Percentiles rank a stretch among this genome's conserved stretches.
These are phyloP conservation scores for Aphaenogaster ashmeadi DNA, from an alignment of 1,140 invertebrate genomes.

Conservation along the genomic window DNA sequence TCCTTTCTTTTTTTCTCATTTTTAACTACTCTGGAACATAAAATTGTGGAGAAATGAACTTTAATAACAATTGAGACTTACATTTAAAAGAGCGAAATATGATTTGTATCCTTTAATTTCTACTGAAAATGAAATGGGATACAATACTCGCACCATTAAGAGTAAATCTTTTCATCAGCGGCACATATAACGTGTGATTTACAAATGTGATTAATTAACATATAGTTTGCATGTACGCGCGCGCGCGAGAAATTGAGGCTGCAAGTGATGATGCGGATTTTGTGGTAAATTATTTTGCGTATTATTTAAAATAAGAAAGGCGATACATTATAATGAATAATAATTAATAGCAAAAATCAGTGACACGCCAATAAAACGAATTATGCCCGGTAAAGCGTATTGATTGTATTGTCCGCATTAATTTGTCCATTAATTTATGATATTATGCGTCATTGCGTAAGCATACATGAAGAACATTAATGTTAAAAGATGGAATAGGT, in stretches of 20 bases:
- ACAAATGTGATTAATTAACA: slow-evolving; percentile 59
- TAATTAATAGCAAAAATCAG: slow-evolving; percentile 51
- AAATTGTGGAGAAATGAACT: background rate
- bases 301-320: slow-evolving; percentile 35
- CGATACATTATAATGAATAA: background rate
- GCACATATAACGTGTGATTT: slow-evolving; percentile 50
- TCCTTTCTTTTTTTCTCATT: background rate
- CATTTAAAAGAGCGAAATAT: background rate
- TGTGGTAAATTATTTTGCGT: slow-evolving; percentile 44
- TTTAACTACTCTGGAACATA: background rate
- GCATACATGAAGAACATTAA: background rate
- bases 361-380: background rate
- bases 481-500: background rate
- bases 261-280: slow-evolving; percentile 32
- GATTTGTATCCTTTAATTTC: background rate
- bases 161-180: slow-evolving; percentile 56
- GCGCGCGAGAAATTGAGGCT: slow-evolving; percentile 19
- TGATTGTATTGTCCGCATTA: background rate
- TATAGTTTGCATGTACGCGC: slow-evolving; percentile 33
- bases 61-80: background rate
- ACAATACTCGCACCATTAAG: slow-evolving; percentile 35
- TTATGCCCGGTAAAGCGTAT: background rate
- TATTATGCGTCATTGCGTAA: background rate
- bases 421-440: slow-evolving; percentile 27
- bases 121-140: slow-evolving; percentile 5